Evolutionary conservation across 1,140 invertebrate genomes (phyloP).

Genomic region (Lordiphosa clarofinis): DNA sequence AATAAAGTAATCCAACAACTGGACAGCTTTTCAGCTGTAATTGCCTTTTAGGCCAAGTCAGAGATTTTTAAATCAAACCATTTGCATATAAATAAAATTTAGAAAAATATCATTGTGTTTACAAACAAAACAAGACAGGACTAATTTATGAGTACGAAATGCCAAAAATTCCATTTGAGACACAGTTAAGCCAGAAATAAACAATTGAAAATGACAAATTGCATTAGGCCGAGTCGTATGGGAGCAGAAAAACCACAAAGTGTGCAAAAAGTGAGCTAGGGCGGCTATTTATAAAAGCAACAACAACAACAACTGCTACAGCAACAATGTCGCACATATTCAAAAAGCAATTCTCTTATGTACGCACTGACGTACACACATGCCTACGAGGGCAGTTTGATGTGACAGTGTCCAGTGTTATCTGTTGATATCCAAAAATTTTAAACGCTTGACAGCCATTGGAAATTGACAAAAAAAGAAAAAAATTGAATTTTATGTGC

Average conservation of each 20-base stretch:
- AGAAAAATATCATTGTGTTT: conserved; percentile 50
- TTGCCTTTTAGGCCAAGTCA: no score
- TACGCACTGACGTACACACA: conserved; percentile 9
- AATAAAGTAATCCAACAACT: conserved; percentile 42
- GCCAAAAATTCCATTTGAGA: conserved; percentile 67
- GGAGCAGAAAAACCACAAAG: conserved; percentile 50
- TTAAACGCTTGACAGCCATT: not conserved
- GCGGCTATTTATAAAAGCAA: conserved; percentile 54
- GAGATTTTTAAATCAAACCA: conserved; percentile 40
- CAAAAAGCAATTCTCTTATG: conserved; percentile 62
- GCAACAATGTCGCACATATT: conserved; percentile 56
- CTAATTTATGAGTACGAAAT: conserved; percentile 68
- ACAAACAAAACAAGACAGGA: conserved; percentile 24
- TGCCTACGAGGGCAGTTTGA: not conserved
- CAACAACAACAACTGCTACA: conserved; percentile 17
- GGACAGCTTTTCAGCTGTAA: no score
- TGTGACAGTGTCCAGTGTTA: no score
- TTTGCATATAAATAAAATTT: conserved; percentile 50
- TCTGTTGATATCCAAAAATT: no score
- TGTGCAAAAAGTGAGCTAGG: conserved; percentile 51
- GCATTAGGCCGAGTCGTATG: conserved; percentile 43
- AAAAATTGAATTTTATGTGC: no score
- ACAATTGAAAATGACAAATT: conserved; percentile 75
- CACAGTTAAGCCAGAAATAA: conserved; percentile 34
- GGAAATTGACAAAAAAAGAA: no score